Base-by-base conservation (phyloP, 2,113 vertebrate species). In the Thryonomys swinderianus region DNA sequence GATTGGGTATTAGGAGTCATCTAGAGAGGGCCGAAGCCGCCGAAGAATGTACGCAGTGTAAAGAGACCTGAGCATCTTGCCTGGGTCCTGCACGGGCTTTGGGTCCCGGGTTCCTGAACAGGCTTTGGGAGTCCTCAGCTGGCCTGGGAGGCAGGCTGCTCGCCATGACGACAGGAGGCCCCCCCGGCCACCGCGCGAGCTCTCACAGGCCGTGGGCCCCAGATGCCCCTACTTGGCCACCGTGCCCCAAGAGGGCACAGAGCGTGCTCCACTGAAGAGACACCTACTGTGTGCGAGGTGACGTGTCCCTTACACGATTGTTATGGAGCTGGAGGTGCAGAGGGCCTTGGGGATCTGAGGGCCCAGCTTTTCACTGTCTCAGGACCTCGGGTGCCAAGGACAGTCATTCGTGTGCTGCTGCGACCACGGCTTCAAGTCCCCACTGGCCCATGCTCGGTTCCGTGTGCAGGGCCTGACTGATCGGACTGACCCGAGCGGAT, bases 401-500 rank as follows among this genome's bases (percentile, higher is more conserved):
- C 1, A 89, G 76, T 25, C 32, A 27, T 20, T 21, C n/a, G n/a
- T 34, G 25, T 30, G 6, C 21, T 57, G 17, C 51, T 55, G 11
- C 4, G 69, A 17, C 79, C 37, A 27, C 13, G 64, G n/a, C 32
- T 20, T 4, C 9, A 25, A 25, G 69, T 82, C 27, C 4, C 32
- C 32, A 23, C 4, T 20, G 14, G 14, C 7, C 79, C 84, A 40
- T 20, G 25, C 8, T n/a, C 2, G 34, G 42, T 32, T 40, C 32
- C 67, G 3, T 71, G 51, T 79, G 30, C 59, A 69, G 0, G 32
- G 69, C 61, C 6, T 9, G 12, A 59, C 3, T 32, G 51, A 7
- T 14, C 12, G 4, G 0, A 5, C 13, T 3, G 1, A n/a, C 32
- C 23, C n/a, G n/a, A n/a, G n/a, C n/a, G n/a, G n/a, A n/a, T n/a